phyloP scores from a whole-genome alignment of 1,140 invertebrate genomes.

The Orussus abietinus region DNA sequence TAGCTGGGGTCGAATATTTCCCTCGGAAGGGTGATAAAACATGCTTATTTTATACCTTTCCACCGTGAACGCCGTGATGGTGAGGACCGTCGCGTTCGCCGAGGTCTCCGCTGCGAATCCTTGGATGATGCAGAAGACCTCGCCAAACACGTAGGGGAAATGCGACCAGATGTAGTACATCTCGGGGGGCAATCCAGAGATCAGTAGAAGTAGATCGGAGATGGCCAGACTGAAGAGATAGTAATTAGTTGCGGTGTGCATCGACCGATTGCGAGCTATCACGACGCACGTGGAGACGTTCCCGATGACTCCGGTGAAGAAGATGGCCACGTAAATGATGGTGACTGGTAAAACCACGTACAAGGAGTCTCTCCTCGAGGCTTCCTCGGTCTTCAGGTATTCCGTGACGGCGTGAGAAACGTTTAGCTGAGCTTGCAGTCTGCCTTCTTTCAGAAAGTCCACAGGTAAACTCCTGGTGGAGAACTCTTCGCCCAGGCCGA shows the following conservation, averaged over 20 bases:
- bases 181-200: constrained; percentile 78
- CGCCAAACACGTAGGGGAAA: constrained; percentile 85
- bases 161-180: constrained; percentile 83
- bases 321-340: constrained; percentile 78
- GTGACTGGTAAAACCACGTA: constrained; percentile 75
- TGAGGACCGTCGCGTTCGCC: constrained; percentile 89
- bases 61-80: constrained; percentile 90
- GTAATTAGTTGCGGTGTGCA: constrained; percentile 91
- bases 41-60: too few relatives aligned
- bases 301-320: constrained; percentile 81
- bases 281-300: constrained; percentile 92
- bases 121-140: constrained; percentile 78
- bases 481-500: too few relatives aligned
- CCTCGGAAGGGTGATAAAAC: too few relatives aligned
- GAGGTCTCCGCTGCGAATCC: constrained; percentile 85
- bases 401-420: constrained; percentile 7
- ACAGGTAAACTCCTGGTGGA: too few relatives aligned
- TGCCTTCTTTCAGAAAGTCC: too few relatives aligned
- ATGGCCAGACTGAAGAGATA: constrained; percentile 92
- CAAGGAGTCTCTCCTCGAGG: constrained; percentile 61
- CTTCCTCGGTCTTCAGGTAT: constrained; percentile 24
- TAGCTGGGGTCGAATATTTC: too few relatives aligned
- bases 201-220: constrained; percentile 84
- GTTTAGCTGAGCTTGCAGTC: too few relatives aligned
- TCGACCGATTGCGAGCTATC: constrained; percentile 84